Conservation (phyloP, 2,888 invertebrate genomes). For the Vandiemenella viatica region DNA sequence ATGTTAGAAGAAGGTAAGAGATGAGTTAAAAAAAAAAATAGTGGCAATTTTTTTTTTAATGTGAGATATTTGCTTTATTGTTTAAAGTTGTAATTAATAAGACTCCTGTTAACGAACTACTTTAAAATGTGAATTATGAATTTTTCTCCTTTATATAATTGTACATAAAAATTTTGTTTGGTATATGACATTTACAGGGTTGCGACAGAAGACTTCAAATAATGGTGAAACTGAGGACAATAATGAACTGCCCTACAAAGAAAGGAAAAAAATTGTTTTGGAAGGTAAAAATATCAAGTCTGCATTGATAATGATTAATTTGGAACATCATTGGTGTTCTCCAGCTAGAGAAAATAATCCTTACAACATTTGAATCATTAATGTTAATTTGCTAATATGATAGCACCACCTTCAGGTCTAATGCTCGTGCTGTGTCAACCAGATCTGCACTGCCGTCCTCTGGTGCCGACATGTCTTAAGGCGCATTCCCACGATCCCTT, state of each 20-base stretch:
- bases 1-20: constrained; percentile 58
- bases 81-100: neutral
- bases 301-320: too few relatives aligned
- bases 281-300: constrained; percentile 51
- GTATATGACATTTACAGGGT: constrained; percentile 43
- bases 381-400: neutral
- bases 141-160: neutral
- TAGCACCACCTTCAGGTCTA: too few relatives aligned
- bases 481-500: too few relatives aligned
- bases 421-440: too few relatives aligned
- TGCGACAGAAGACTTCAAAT: constrained; percentile 29
- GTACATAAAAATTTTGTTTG: neutral
- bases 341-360: too few relatives aligned
- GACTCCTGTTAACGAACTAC: neutral
- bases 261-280: constrained; percentile 58
- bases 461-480: too few relatives aligned
- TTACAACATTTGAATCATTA: neutral
- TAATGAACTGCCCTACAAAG: constrained; percentile 53
- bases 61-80: neutral
- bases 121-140: neutral
- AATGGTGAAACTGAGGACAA: constrained; percentile 20
- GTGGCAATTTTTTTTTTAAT: neutral
- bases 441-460: too few relatives aligned
- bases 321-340: too few relatives aligned
- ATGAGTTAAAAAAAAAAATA: neutral